Evolutionary conservation across 2,888 invertebrate genomes (phyloP).

Genomic region (Diarsia brunnea): DNA sequence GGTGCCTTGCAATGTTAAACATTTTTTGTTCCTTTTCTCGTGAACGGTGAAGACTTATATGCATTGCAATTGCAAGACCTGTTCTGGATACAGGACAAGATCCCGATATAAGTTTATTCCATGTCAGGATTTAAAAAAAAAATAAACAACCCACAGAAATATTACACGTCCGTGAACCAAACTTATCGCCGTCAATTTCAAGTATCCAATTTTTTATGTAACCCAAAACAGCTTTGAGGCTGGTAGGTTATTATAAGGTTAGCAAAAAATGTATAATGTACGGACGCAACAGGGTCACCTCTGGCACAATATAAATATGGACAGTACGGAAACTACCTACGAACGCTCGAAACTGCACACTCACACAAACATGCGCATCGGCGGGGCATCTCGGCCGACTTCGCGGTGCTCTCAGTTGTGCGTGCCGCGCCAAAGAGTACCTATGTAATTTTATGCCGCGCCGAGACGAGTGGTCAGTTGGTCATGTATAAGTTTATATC

Average conservation of each 20-base stretch:
- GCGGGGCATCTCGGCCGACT: too few species aligned
- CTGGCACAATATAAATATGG: too few species aligned
- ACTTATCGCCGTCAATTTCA: background rate
- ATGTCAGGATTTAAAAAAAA: conserved; percentile 39
- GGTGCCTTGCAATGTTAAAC: conserved; percentile 50
- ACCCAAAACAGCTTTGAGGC: background rate
- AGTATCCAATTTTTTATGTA: background rate
- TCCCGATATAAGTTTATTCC: conserved; percentile 59
- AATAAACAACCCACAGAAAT: conserved; percentile 38
- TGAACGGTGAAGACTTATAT: conserved; percentile 48
- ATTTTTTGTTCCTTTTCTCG: conserved; percentile 60
- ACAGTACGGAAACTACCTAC: too few species aligned
- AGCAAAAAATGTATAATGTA: conserved; percentile 10
- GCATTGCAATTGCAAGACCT: conserved; percentile 60
- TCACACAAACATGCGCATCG: too few species aligned
- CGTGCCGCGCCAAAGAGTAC: too few species aligned
- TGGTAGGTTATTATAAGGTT: background rate
- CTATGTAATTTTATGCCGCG: too few species aligned
- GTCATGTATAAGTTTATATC: too few species aligned
- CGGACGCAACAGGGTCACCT: conserved; percentile 4
- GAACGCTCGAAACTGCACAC: too few species aligned
- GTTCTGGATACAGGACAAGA: conserved; percentile 66
- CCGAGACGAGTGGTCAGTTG: too few species aligned
- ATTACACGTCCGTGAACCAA: conserved; percentile 24
- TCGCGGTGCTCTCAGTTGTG: too few species aligned